Percentiles rank a stretch among this genome's conserved stretches.
These are phyloP conservation scores for Buathra laborator DNA, from an alignment of 2,888 invertebrate species.

Conservation along the genomic window DNA sequence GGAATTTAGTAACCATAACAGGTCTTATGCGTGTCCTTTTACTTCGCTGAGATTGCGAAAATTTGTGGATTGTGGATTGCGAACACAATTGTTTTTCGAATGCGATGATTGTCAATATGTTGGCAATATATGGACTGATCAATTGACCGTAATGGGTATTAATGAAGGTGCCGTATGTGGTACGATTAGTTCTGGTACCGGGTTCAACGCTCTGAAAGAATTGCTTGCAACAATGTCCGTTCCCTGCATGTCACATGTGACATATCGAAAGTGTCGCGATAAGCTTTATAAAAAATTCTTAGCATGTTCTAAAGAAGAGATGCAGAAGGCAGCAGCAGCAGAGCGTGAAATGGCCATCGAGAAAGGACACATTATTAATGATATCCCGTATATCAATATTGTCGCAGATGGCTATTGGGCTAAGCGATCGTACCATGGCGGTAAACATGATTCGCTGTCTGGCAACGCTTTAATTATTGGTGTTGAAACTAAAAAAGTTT, in stretches of 20 bases:
- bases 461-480: slow-evolving; percentile 51
- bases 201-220: slow-evolving; percentile 36
- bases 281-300: slow-evolving; percentile 12
- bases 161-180: slow-evolving; percentile 49
- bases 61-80: not conserved
- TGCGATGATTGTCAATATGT: not conserved
- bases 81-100: not conserved
- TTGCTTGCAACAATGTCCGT: slow-evolving; percentile 47
- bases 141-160: slow-evolving; percentile 2
- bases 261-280: slow-evolving; percentile 44
- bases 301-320: slow-evolving; percentile 17
- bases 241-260: slow-evolving; percentile 39
- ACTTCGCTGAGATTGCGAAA: not conserved
- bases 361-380: slow-evolving; percentile 16
- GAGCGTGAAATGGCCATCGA: slow-evolving; percentile 35
- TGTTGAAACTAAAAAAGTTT: slow-evolving; percentile 54
- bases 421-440: slow-evolving; percentile 54
- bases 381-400: not conserved
- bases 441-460: slow-evolving; percentile 52
- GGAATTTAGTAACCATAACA: not conserved
- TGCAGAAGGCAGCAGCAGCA: slow-evolving; percentile 6
- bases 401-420: not conserved
- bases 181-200: slow-evolving; percentile 50
- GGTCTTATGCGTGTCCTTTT: too few species aligned
- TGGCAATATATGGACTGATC: not conserved